Base-by-base conservation (phyloP, 64 coral and sea anemone genomes). In the Pachyseris speciosa region DNA sequence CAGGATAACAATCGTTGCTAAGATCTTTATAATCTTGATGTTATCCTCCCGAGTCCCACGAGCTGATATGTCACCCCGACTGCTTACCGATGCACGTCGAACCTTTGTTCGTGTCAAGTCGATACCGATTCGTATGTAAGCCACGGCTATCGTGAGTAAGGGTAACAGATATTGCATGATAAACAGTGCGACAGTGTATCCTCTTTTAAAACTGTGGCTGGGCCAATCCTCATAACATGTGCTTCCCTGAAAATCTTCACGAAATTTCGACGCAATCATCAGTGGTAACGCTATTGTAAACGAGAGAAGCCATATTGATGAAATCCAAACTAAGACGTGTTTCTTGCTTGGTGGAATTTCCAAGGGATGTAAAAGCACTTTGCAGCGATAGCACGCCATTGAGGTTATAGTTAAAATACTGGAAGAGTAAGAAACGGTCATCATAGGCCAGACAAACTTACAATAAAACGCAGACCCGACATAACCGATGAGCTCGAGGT, bases 381-480 rank as follows among this genome's bases (percentile, higher is more conserved):
- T 78, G 47, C 94, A 96, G 37, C 94, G 74, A 50, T 96, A 88
- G 0, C 92, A 80, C 0, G 94, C 94, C 94, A 96, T 96, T 16
- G 51, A 84, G 9, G 94, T 96, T 33, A 96, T 96, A 0, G 94
- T 96, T 15, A 85, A 96, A 16, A 96, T 80, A 72, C 94, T 96
- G 0, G 87, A 88, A 57, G 80, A 96, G 41, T 89, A 52, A 24
- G 90, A 93, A 31, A 96, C 76, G 4, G 94, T 93, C 29, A 96
- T 89, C 31, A 96, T 64, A 10, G 94, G 91, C 94, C 94, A 96
- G 11, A 96, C 76, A 43, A 79, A 87, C 67, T 96, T 96, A 70
- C 94, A 96, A 42, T 93, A 93, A 32, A 96, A 96, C 22, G 26
- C 43, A 55, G 91, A 85, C 6, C 90, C 79, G 7, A 64, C 81